These are phyloP conservation scores for Theristicus caerulescens DNA, from an alignment of 2,113 vertebrate species.

Conservation along the genomic window DNA sequence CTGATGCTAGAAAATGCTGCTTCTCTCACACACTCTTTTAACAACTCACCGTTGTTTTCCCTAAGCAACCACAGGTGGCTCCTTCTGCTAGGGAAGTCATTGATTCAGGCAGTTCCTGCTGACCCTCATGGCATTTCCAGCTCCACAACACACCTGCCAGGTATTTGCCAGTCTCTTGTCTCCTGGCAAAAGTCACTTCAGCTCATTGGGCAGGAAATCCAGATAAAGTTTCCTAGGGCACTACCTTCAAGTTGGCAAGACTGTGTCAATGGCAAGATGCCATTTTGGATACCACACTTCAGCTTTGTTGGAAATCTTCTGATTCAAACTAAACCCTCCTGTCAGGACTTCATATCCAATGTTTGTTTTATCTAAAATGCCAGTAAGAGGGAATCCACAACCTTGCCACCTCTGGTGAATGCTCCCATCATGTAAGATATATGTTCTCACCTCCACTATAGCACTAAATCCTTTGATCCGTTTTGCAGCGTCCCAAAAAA, in stretches of 20 bases:
- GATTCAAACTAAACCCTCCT: neutral
- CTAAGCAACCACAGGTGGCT: neutral
- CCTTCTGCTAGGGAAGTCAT: neutral
- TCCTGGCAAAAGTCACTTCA: neutral
- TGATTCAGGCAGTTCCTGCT: neutral
- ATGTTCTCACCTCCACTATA: neutral
- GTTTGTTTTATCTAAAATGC: neutral
- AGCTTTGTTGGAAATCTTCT: neutral
- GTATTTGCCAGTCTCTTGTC: neutral
- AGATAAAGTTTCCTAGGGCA: neutral
- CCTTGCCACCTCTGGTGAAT: neutral
- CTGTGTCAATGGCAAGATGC: neutral
- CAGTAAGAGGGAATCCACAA: neutral
- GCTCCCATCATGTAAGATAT: neutral
- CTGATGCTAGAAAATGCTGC: fast-evolving
- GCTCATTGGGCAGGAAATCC: neutral
- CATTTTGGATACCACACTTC: neutral
- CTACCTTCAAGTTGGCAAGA: neutral
- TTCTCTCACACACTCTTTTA: neutral
- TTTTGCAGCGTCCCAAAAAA: neutral
- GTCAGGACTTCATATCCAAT: neutral
- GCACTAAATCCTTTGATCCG: neutral
- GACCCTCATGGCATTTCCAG: neutral
- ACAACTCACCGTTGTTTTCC: neutral
- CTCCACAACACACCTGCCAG: neutral